A percentile compares a stretch with the other conserved stretches of the same genome.
Conservation (phyloP, 2,113 vertebrate genomes). For the Neolamprologus toae region DNA sequence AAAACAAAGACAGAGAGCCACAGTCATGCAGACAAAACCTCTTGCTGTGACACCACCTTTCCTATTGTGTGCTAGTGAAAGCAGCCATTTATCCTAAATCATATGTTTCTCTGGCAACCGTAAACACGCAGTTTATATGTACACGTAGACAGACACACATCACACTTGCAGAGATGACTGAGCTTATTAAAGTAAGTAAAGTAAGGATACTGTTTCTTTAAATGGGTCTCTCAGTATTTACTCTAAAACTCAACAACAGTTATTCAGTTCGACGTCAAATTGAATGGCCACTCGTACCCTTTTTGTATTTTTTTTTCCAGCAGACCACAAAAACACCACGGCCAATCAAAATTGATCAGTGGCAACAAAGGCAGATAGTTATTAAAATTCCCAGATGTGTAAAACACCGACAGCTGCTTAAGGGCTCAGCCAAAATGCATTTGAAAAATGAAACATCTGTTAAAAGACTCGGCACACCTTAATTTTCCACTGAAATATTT, state of each 20-base stretch:
- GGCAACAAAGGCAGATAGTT: neutral
- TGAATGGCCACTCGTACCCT: neutral
- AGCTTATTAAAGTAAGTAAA: neutral
- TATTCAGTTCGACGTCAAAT: neutral
- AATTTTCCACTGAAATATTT: constrained; percentile 1
- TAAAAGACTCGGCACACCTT: constrained; percentile 2
- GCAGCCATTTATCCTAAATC: constrained; percentile 44
- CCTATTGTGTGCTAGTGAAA: constrained; percentile 30
- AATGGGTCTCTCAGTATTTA: neutral
- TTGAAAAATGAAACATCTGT: constrained; percentile 31
- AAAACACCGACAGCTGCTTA: constrained; percentile 1
- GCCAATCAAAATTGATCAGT: neutral
- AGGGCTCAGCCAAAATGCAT: neutral
- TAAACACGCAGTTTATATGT: constrained; percentile 13
- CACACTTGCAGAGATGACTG: neutral
- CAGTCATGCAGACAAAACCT: constrained; percentile 11
- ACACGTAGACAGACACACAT: neutral
- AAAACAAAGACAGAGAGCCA: neutral
- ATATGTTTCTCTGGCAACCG: constrained; percentile 4
- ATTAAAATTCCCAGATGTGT: constrained; percentile 8
- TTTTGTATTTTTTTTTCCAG: neutral
- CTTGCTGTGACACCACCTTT: constrained; percentile 21
- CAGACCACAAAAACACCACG: neutral
- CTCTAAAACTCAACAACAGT: neutral
- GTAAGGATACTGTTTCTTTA: neutral